These are phyloP conservation scores for Epinephelus coioides DNA, from an alignment of 2,797 vertebrate genomes.

Conservation along the genomic window DNA sequence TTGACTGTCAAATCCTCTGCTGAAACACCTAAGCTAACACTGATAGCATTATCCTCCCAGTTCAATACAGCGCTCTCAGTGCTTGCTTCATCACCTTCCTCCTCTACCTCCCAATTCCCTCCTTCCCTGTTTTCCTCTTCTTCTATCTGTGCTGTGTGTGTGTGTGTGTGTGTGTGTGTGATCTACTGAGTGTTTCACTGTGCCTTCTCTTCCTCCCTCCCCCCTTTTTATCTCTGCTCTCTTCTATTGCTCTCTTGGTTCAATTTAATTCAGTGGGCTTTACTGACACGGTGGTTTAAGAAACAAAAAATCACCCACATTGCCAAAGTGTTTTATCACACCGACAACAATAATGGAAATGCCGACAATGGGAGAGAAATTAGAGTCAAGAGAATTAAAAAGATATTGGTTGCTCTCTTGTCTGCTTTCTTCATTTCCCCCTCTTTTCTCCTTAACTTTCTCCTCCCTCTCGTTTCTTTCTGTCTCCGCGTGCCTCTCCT, in stretches of 20 bases:
- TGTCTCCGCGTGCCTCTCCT: background rate
- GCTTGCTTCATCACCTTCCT: constrained; percentile 32
- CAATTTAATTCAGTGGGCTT: constrained; percentile 55
- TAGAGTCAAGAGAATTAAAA: constrained; percentile 44
- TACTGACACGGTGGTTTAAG: constrained; percentile 49
- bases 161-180: background rate
- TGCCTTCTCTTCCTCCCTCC: background rate
- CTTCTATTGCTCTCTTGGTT: constrained; percentile 25
- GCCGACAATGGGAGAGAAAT: constrained; percentile 38
- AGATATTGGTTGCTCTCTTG: constrained; percentile 11
- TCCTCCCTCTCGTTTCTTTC: background rate
- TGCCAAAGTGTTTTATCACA: constrained; percentile 45
- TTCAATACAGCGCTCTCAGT: constrained; percentile 36
- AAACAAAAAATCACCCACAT: constrained; percentile 41
- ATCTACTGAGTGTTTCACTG: constrained; percentile 5
- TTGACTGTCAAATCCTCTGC: constrained; percentile 46
- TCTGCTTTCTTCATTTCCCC: background rate
- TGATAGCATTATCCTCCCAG: constrained; percentile 53
- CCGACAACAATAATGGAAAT: constrained; percentile 45
- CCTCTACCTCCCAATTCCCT: background rate
- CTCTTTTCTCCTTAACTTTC: background rate
- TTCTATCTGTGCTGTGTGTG: background rate
- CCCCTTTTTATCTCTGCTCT: constrained; percentile 16
- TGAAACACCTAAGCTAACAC: constrained; percentile 47
- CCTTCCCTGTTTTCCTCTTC: background rate